Conservation (phyloP, 2,797 vertebrate species). For the Geotria australis region DNA sequence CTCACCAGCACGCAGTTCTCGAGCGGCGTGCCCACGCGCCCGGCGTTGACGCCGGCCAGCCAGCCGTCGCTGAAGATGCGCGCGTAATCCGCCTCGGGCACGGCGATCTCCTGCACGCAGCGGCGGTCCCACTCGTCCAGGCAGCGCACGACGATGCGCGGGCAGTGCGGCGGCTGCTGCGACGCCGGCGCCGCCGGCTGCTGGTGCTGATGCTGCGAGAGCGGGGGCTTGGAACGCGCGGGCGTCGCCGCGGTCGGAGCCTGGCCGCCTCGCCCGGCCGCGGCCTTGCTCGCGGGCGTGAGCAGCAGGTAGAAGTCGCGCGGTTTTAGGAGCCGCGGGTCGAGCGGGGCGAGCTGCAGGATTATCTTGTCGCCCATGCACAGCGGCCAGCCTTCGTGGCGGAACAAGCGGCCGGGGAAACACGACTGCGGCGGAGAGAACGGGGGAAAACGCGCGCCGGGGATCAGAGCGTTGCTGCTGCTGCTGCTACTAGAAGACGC, state of each 20-base stretch:
- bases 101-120: slow-evolving; percentile 23
- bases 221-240: background rate
- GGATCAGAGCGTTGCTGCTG: too few relatives aligned
- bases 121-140: slow-evolving; percentile 12
- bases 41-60: slow-evolving; percentile 27
- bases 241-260: too few relatives aligned
- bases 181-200: too few relatives aligned
- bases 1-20: slow-evolving; percentile 31
- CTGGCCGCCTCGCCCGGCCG: too few relatives aligned
- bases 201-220: background rate
- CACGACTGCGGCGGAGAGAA: slow-evolving; percentile 19
- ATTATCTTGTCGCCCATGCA: slow-evolving; percentile 35
- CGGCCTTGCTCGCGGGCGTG: slow-evolving; percentile 20
- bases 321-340: slow-evolving; percentile 24
- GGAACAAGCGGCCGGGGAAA: slow-evolving; percentile 27
- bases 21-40: slow-evolving; percentile 16
- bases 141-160: background rate
- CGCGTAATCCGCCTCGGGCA: slow-evolving; percentile 20
- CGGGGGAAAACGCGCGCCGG: background rate
- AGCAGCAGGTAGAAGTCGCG: slow-evolving; percentile 64
- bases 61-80: slow-evolving; percentile 32
- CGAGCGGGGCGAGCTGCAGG: slow-evolving; percentile 30
- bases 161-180: background rate
- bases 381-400: slow-evolving; percentile 46
- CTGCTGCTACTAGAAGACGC: too few relatives aligned